phyloP scores from a whole-genome alignment of 2,888 invertebrate genomes.

The Pammene aurita region DNA sequence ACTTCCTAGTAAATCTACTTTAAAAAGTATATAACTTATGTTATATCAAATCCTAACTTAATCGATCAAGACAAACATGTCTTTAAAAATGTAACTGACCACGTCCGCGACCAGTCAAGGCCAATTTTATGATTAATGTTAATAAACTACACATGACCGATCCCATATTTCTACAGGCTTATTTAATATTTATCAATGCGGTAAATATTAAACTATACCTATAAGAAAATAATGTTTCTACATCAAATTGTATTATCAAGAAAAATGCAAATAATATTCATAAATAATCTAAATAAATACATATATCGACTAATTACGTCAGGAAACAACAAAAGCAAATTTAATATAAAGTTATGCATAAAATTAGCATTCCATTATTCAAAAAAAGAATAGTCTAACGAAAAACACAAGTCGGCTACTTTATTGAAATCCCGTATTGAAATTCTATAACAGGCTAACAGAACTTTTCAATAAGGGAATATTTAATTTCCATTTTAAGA shows the following conservation, averaged over 20 bases:
- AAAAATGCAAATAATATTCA: no score
- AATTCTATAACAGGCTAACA: slow-evolving; percentile 62
- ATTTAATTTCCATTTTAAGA: slow-evolving; percentile 71
- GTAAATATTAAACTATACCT: neutral
- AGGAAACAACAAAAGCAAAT: slow-evolving; percentile 26
- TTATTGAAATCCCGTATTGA: slow-evolving; percentile 65
- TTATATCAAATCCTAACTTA: slow-evolving; percentile 4
- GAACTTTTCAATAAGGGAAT: slow-evolving; percentile 73
- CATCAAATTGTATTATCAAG: no score
- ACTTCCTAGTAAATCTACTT: neutral
- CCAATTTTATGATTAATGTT: slow-evolving; percentile 28
- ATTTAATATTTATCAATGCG: neutral
- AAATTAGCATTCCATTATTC: slow-evolving; percentile 43
- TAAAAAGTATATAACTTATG: no score
- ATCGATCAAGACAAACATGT: slow-evolving; percentile 31
- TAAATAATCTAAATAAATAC: no score
- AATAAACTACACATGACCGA: slow-evolving; percentile 1
- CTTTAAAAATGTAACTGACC: slow-evolving; percentile 16
- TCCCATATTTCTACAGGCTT: neutral
- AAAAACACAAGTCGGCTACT: slow-evolving; percentile 62
- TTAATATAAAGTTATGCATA: slow-evolving; percentile 34
- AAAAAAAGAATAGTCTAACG: slow-evolving; percentile 42
- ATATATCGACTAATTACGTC: slow-evolving; percentile 18
- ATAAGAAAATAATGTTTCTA: neutral
- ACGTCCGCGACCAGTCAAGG: slow-evolving; percentile 19